Evolutionary conservation across 2,113 vertebrate species (phyloP), one percentile per base, ranked within the genome.

Genomic region (Falco punctatus): DNA sequence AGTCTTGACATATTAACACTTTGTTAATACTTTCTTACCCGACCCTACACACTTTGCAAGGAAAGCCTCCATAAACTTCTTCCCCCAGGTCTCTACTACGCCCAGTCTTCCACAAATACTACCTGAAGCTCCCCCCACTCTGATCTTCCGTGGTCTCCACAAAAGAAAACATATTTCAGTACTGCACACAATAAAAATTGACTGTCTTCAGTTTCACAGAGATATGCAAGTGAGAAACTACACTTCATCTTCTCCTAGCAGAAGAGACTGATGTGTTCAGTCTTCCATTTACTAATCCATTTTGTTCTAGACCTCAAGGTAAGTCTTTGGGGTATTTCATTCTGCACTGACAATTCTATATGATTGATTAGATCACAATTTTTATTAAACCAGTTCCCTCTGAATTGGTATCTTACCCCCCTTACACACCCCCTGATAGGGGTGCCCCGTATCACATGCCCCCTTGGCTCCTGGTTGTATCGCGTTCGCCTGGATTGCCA

Each of bases 401-500:
- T 0, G 3, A 69, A 48, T 11, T 18, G 40, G 8, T 14, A 21
- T 2, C 23, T 23, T 1, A 10, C 2, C 42, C 58, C n/a, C 42
- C 15, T 30, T 17, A 24, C 3, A 28, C 2, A 0, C 21, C 26
- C 49, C 30, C n/a, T 21, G 3, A 26, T 0, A 14, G 32, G 8
- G 3, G 26, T 12, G 22, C 26, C 38, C 21, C 69, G 28, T 1
- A 2, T 0, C 5, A 14, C 32, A 61, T 0, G 0, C 8, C 18
- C 27, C 38, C 46, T 13, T 6, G 8, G 46, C 15, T 72, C 67
- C 46, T 27, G 13, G 12, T 5, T 49, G 5, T 12, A 40, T 9
- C 5, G 2, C 16, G 33, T 48, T 65, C 23, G 38, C 14, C 6
- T 4, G 44, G 21, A 16, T 0, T 19, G 40, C 23, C 11, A 7